Base-by-base conservation (phyloP, 2,888 invertebrate genomes). In the Trachelus tabidus region DNA sequence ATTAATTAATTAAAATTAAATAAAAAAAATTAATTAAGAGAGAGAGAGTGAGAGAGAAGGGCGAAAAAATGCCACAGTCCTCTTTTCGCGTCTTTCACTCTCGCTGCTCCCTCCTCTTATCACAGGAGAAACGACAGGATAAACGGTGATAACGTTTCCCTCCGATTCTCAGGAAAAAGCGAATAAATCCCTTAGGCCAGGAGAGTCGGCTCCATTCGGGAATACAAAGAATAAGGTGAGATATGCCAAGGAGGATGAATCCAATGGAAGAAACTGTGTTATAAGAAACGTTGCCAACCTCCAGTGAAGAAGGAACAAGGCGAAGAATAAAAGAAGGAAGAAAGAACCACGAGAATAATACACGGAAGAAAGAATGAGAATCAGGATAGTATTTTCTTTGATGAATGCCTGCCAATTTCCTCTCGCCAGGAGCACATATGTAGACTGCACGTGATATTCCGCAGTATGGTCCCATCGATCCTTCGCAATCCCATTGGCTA, bases 211-310 rank as follows among this genome's bases (percentile, higher is more conserved):
- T 56, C 23, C 40, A 15, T 40, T 40, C 40, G 40, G 23, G 23
- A 56, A 56, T 56, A 56, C 75, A 79, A 79, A 79, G 77, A 77
- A 79, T 78, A 68, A 73, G 75, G 12, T 68, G 80, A 82, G 81
- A 56, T 23, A 56, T 23, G 40, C 40, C 40, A 56, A 56, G 40
- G 40, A 23, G 23, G 40, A 56, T 23, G 40, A 56, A 56, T 56
- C 40, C 40, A 15, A 23, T 56, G 23, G 40, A 56, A 56, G 40
- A 56, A 56, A 56, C 23, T 23, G 23, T 23, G 40, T 56, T 56
- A 56, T 56, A 56, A 56, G 40, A 56, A 56, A 56, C 23, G 23
- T 23, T 56, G 40, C 40, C 40, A 23, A 56, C 23, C 40, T 56
- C 9, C 40, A 56, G 40, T 56, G 0, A 56, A 56, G 40, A 56